phyloP scores from a whole-genome alignment of 2,888 invertebrate genomes.

The Synanthedon tipuliformis region DNA sequence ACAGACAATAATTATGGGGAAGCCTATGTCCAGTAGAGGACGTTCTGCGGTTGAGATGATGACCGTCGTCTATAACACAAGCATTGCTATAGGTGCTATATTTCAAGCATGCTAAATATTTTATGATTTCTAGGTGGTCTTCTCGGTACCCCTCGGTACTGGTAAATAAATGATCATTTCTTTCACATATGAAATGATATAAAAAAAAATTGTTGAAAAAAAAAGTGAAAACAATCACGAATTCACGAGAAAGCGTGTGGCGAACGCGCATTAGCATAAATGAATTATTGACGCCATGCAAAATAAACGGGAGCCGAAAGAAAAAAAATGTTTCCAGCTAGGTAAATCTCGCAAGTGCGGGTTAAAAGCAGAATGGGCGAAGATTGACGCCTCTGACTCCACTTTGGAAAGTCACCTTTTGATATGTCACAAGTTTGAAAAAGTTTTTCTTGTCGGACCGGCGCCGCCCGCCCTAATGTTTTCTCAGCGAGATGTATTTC shows the following conservation, averaged over 20 bases:
- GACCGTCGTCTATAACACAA: no score
- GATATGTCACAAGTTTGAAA: not conserved
- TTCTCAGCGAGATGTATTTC: not conserved
- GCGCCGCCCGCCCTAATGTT: not conserved
- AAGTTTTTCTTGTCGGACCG: not conserved
- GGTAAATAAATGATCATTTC: no score
- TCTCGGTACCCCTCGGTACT: no score
- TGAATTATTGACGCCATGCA: conserved; percentile 33
- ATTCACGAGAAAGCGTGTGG: conserved; percentile 7
- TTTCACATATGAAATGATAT: no score
- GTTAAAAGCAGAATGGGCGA: not conserved
- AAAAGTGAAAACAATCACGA: not conserved
- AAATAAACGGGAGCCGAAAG: conserved; percentile 8
- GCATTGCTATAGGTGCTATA: no score
- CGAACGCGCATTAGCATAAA: conserved; percentile 23
- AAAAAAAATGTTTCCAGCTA: not conserved
- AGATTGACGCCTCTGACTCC: not conserved
- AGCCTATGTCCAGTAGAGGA: no score
- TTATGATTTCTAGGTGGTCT: no score
- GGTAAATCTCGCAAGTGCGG: not conserved
- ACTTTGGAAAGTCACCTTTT: not conserved
- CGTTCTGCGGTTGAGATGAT: no score
- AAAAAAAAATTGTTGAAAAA: no score
- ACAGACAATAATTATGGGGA: no score
- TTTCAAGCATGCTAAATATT: no score